Evolutionary conservation across 2,113 vertebrate genomes (phyloP), one percentile per base, ranked within the genome.

Genomic region (Halcyon senegalensis): DNA sequence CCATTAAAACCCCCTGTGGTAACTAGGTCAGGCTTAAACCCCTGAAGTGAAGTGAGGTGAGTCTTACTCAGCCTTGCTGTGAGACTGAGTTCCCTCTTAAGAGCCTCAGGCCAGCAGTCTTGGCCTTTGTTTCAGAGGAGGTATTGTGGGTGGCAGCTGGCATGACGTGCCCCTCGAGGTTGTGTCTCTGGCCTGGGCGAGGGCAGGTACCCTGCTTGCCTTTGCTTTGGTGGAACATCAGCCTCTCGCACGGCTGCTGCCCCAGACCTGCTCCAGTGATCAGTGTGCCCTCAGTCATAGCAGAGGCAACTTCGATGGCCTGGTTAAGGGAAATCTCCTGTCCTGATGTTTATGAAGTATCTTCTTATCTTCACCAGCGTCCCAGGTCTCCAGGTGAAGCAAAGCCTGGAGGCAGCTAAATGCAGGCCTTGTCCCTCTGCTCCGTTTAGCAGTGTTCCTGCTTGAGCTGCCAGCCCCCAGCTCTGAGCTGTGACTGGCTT

Each of bases 81-180:
- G 13, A 11, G 41, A 16, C 73, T 37, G 41, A 51, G n/a, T 78
- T 69, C 27, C 12, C 13, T 27, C 30, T 58, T 39, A 53, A 15
- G 55, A 75, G 41, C 30, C 35, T 60, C 9, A 46, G 44, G 51
- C 28, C 30, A 58, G 35, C 46, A 70, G 67, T 46, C 56, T 39
- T 50, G 19, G 24, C 7, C 2, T 79, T 92, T 75, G 18, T 84
- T 90, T 76, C 53, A 55, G 37, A 11, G 28, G 16, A 13, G 27
- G 2, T 25, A 6, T 84, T 74, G 66, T 90, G 46, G 4, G 2
- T 53, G 73, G 16, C 37, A 21, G 31, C 28, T 3, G 5, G 44
- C 4, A 12, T 67, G 63, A n/a, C 0, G 0, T 56, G 37, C n/a
- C 14, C n/a, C 14, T 39, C 12, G 9, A 25, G 25, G 30, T 16